A percentile compares a stretch with the other conserved stretches of the same genome.
These are phyloP conservation scores for Parasteatoda tepidariorum DNA, from an alignment of 1,140 invertebrate species.

Conservation along the genomic window DNA sequence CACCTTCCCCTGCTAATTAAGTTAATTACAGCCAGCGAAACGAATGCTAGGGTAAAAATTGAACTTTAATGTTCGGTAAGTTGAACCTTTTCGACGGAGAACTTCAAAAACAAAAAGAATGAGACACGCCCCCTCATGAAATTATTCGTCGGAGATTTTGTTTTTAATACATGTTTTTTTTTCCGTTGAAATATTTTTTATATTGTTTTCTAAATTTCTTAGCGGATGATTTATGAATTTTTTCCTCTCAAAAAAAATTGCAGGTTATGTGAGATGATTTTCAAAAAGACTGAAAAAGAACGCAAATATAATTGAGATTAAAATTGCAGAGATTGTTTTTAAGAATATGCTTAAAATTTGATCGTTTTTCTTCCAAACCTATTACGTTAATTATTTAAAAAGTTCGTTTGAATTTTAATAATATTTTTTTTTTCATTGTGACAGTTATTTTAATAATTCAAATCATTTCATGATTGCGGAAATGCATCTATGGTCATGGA, in stretches of 20 bases:
- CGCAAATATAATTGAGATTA: too few species aligned
- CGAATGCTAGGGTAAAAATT: constrained; percentile 28
- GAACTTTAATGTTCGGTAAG: constrained; percentile 19
- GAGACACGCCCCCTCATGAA: constrained; percentile 19
- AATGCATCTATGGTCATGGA: too few species aligned
- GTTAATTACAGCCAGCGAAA: constrained; percentile 46
- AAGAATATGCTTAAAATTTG: not conserved
- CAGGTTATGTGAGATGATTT: not conserved
- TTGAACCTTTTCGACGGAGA: not conserved
- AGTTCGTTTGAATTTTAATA: too few species aligned
- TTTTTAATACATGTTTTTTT: constrained; percentile 40
- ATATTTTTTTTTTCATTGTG: too few species aligned
- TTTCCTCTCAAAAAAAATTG: not conserved
- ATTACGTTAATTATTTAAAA: too few species aligned
- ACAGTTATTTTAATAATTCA: too few species aligned
- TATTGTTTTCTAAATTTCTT: not conserved
- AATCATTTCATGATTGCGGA: too few species aligned
- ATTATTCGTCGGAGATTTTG: constrained; percentile 29
- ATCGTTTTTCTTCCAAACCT: too few species aligned
- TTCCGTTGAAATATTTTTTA: constrained; percentile 8
- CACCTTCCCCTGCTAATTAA: constrained; percentile 37
- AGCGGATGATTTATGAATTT: not conserved
- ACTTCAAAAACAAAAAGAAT: constrained; percentile 20
- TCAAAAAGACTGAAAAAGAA: too few species aligned
- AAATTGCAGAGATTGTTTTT: not conserved